phyloP scores from a whole-genome alignment of 2,888 invertebrate genomes.

The Heliconius charithonia region DNA sequence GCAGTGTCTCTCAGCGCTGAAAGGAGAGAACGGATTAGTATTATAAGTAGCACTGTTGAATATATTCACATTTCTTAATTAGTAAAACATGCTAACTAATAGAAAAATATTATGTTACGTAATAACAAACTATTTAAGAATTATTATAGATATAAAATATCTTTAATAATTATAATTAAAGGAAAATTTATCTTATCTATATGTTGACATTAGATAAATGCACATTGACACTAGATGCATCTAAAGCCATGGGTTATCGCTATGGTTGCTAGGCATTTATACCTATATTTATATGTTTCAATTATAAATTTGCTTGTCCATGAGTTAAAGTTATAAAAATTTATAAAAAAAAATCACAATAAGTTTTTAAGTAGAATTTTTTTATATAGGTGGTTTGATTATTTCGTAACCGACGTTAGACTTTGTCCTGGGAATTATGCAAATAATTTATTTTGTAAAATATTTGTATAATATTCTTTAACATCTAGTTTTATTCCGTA shows the following conservation, averaged over 20 bases:
- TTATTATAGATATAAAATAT: neutral
- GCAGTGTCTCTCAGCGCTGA: too few relatives aligned
- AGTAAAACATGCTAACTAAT: neutral
- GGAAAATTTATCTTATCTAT: conserved; percentile 71
- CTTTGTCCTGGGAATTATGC: neutral
- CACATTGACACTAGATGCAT: conserved; percentile 56
- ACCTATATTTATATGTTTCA: neutral
- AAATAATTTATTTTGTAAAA: neutral
- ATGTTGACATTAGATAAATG: conserved; percentile 56
- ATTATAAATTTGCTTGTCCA: neutral
- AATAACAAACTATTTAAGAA: neutral
- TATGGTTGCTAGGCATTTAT: conserved; percentile 58
- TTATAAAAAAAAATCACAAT: neutral
- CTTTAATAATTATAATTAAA: conserved; percentile 47
- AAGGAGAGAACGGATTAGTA: too few relatives aligned
- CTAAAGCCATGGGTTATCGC: conserved; percentile 60
- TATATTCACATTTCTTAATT: neutral
- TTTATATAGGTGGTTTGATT: neutral
- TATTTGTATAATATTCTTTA: neutral
- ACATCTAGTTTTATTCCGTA: too few relatives aligned
- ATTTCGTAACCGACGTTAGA: neutral
- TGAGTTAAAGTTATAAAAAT: neutral
- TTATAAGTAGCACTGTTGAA: neutral
- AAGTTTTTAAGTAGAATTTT: neutral
- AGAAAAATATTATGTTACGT: neutral